A percentile compares a stretch with the other conserved stretches of the same genome.
These are phyloP conservation scores for Argynnis bischoffii DNA, from an alignment of 2,888 invertebrate genomes.

Conservation along the genomic window DNA sequence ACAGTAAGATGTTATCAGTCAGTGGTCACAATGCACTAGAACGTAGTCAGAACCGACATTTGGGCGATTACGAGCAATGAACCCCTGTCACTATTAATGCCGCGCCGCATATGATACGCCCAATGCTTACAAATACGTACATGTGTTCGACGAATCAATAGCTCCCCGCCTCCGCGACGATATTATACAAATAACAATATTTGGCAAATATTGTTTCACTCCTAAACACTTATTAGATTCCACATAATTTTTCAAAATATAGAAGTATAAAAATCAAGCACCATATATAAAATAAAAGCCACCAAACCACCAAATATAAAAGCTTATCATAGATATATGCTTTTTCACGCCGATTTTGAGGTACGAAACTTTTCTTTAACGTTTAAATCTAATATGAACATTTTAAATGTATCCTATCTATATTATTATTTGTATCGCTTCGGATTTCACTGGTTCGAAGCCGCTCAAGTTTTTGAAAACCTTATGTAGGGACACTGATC, in stretches of 20 bases:
- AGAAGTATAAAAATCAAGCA: neutral
- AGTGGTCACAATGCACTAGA: slow-evolving; percentile 35
- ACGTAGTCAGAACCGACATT: slow-evolving; percentile 50
- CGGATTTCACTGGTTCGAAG: no score
- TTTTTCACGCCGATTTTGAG: no score
- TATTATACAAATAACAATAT: neutral
- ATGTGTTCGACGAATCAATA: slow-evolving; percentile 32
- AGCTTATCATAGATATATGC: no score
- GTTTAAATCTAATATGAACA: no score
- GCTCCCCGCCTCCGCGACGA: slow-evolving; percentile 2
- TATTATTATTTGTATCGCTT: no score
- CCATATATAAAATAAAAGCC: no score
- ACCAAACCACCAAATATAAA: no score
- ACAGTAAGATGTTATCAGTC: slow-evolving; percentile 23
- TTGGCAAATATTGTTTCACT: neutral
- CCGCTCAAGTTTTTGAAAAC: no score
- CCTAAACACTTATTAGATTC: neutral
- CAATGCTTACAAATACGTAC: slow-evolving; percentile 28
- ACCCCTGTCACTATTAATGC: slow-evolving; percentile 59
- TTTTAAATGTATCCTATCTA: no score
- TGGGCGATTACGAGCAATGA: slow-evolving; percentile 55
- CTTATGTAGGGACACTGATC: no score
- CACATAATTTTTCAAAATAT: neutral
- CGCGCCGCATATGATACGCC: slow-evolving; percentile 48
- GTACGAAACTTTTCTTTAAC: no score